Evolutionary conservation across 1,140 invertebrate species (phyloP).

Genomic region (Drosophila ironensis): DNA sequence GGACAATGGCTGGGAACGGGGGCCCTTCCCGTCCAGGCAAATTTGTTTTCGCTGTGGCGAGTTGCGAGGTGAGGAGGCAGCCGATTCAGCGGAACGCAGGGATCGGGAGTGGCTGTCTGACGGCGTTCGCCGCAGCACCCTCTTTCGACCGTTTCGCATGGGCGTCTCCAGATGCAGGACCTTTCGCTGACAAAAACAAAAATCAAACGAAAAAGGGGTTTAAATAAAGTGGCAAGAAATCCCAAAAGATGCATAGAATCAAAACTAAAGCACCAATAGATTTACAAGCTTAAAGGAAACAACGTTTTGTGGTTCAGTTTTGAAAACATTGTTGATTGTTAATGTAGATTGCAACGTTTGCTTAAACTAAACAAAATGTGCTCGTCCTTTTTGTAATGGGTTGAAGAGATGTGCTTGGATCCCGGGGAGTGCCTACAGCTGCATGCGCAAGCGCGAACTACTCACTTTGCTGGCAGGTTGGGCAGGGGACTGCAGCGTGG

Average conservation of each 20-base stretch:
- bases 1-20: background rate
- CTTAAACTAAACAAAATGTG: slow-evolving; percentile 19
- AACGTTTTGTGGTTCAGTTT: slow-evolving; percentile 33
- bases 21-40: slow-evolving; percentile 27
- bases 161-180: slow-evolving; percentile 59
- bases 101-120: background rate
- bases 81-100: background rate
- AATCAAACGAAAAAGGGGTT: slow-evolving; percentile 9
- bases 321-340: slow-evolving; percentile 41
- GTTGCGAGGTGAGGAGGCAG: background rate
- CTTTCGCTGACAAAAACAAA: slow-evolving; percentile 38
- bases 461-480: slow-evolving; percentile 60
- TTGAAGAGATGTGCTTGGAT: background rate
- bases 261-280: background rate
- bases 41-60: slow-evolving; percentile 56
- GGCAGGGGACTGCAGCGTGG: slow-evolving; percentile 6
- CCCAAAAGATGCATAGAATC: background rate
- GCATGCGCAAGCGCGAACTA: slow-evolving; percentile 54
- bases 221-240: slow-evolving; percentile 7
- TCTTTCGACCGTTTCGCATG: slow-evolving; percentile 61
- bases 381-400: background rate
- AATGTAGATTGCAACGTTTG: slow-evolving; percentile 31
- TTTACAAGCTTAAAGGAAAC: slow-evolving; percentile 25
- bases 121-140: slow-evolving; percentile 33
- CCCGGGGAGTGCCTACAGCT: slow-evolving; percentile 45